Base-by-base conservation (phyloP, 2,888 invertebrate genomes). In the Smittia aterrima region DNA sequence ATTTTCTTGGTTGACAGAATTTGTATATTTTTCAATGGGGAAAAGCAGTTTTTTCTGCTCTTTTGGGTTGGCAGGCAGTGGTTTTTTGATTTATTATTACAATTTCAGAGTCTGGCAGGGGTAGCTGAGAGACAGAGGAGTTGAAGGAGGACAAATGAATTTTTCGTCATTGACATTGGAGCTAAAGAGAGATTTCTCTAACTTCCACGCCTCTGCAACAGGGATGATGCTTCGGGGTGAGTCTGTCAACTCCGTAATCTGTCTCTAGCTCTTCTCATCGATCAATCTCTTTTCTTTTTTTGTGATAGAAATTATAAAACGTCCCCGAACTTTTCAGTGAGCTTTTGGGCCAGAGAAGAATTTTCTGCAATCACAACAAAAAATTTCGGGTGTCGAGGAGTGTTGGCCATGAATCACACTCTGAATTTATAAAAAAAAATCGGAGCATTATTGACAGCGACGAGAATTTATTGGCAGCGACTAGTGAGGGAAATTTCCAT, bases 21-120 rank as follows among this genome's bases (percentile, higher is more conserved):
- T 68, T 68, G 68, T 68, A 68, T 68, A 68, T 68, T 68, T 68
- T 68, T 68, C 66, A 66, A 66, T 66, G 66, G 18, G 18, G 32
- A 66, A 66, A 66, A 66, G 13, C 58, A 58, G 13, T 66, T 24
- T 27, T 66, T 6, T 66, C 18, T 9, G 66, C 32, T 27, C 66
- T 66, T 58, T 58, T 22, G 58, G 66, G 66, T 66, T 66, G 66
- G 32, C 66, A 66, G 32, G 32, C 66, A 25, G 66, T 54, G 70
- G 70, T 54, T 71, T 68, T 71, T 71, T 71, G 70, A 71, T 71
- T 71, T 71, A 71, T 71, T 27, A 32, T 71, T 27, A 71, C 70
- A 54, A 71, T 71, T 71, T 71, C 54, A 22, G 53, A 54, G 54
- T 71, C 32, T 27, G 47, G 25, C 68, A n/a, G 11, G 47, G 16